A percentile compares a stretch with the other conserved stretches of the same genome.
Conservation (phyloP, 1,140 invertebrate species). For the Nebria ingens region DNA sequence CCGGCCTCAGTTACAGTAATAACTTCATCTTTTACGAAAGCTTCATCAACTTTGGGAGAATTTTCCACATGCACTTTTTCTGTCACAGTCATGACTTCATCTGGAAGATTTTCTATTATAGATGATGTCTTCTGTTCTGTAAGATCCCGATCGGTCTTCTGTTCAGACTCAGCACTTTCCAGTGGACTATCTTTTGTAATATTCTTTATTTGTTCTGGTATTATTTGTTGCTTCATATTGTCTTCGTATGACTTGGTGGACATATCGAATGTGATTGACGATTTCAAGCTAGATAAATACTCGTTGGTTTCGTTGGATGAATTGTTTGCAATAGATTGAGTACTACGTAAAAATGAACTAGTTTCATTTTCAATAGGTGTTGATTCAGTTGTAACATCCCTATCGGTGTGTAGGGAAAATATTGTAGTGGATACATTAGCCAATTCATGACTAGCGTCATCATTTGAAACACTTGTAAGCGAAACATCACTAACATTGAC, state of each 20-base stretch:
- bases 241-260: neutral
- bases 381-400: neutral
- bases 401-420: neutral
- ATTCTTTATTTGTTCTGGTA: too few relatives aligned
- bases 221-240: neutral
- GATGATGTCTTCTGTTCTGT: too few relatives aligned
- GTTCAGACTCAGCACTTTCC: too few relatives aligned
- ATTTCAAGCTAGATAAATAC: neutral
- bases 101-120: too few relatives aligned
- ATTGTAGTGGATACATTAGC: neutral
- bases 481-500: constrained; percentile 3
- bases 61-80: neutral
- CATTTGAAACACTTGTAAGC: neutral
- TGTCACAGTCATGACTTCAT: neutral
- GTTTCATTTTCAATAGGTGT: neutral
- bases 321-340: neutral
- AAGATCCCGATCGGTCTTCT: too few relatives aligned
- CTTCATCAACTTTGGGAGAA: neutral
- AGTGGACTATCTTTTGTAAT: too few relatives aligned
- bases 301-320: neutral
- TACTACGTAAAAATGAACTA: neutral
- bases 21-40: too few relatives aligned
- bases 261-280: neutral
- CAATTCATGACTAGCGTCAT: constrained; percentile 2
- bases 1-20: too few relatives aligned